A percentile compares a stretch with the other conserved stretches of the same genome.
Evolutionary conservation across 2,113 vertebrate genomes (phyloP).

Genomic region (Strigops habroptila): DNA sequence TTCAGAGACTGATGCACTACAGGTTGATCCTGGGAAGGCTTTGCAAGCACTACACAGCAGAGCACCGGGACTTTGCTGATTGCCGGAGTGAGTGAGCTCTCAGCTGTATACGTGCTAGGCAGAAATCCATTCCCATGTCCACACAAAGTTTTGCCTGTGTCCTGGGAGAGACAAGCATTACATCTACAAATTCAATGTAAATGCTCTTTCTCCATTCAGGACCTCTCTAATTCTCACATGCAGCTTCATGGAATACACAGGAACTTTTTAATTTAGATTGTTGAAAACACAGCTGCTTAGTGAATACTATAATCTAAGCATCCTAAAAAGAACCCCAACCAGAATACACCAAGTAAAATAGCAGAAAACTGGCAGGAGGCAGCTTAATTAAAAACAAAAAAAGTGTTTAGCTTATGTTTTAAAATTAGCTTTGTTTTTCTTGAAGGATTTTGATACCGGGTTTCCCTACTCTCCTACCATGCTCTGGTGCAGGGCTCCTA

Average conservation of each 20-base stretch:
- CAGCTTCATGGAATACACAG: background rate
- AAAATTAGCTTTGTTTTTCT: background rate
- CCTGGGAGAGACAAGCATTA: background rate
- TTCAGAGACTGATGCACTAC: constrained; percentile 93
- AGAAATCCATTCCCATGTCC: accelerated
- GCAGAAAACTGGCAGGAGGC: background rate
- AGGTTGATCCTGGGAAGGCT: constrained; percentile 88
- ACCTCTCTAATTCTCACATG: background rate
- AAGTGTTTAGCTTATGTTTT: background rate
- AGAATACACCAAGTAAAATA: background rate
- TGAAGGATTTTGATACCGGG: background rate
- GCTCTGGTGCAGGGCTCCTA: background rate
- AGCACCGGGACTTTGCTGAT: constrained; percentile 79
- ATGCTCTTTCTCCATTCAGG: background rate
- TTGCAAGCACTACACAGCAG: constrained; percentile 77
- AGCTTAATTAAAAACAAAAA: background rate
- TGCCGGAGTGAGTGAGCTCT: constrained; percentile 79
- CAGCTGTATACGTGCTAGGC: accelerated
- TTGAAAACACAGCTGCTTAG: background rate
- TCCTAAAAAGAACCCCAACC: background rate
- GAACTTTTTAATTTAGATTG: background rate
- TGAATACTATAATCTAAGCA: background rate
- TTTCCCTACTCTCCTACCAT: background rate
- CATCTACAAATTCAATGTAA: background rate
- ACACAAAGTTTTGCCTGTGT: accelerated